Percentiles rank a stretch among this genome's conserved stretches.
Conservation (phyloP, 2,888 invertebrate genomes). For the Subacronicta megacephala region DNA sequence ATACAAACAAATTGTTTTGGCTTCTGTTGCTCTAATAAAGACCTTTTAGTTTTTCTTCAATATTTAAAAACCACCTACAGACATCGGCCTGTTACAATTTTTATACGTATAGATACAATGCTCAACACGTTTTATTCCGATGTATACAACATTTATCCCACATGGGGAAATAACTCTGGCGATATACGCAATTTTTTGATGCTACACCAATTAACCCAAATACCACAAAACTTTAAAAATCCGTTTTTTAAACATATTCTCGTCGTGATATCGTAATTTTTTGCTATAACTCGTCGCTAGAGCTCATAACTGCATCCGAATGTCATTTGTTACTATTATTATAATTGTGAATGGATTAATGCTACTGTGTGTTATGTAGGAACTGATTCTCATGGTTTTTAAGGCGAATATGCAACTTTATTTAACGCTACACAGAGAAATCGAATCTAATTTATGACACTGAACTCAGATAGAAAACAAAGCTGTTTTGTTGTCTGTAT, state of each 20-base stretch:
- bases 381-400: too few relatives aligned
- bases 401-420: too few relatives aligned
- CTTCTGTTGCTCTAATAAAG: too few relatives aligned
- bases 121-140: conserved; percentile 5
- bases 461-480: too few relatives aligned
- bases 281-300: conserved; percentile 34
- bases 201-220: conserved; percentile 52
- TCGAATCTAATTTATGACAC: too few relatives aligned
- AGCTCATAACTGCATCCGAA: conserved; percentile 54
- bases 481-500: too few relatives aligned
- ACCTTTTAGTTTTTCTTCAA: too few relatives aligned
- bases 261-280: conserved; percentile 48
- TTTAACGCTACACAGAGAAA: too few relatives aligned
- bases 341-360: conserved; percentile 54
- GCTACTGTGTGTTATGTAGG: not conserved
- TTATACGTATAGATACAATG: too few relatives aligned
- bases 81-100: too few relatives aligned
- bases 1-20: too few relatives aligned
- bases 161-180: conserved; percentile 42
- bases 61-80: too few relatives aligned
- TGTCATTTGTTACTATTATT: conserved; percentile 47
- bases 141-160: conserved; percentile 18
- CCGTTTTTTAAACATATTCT: conserved; percentile 48
- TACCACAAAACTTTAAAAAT: conserved; percentile 45
- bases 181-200: conserved; percentile 47